Evolutionary conservation across 2,113 vertebrate species (phyloP), one percentile per base, ranked within the genome.

Genomic region (Merops nubicus): DNA sequence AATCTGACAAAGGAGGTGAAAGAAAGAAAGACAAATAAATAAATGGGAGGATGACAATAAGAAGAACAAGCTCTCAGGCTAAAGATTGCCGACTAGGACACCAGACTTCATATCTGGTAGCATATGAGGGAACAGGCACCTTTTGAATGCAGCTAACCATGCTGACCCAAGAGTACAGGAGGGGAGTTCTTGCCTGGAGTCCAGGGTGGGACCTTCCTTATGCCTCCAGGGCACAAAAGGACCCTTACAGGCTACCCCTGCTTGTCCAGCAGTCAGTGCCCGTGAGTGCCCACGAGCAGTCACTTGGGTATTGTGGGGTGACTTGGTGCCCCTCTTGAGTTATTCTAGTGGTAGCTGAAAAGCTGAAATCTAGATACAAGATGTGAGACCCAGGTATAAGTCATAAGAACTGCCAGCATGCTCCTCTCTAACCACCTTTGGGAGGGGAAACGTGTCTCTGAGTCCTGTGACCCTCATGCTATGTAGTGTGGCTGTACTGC

Each of bases 401-500:
- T 34, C 23, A 36, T 34, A n/a, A 48, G 16, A 77, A 62, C 5
- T 47, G 23, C 5, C 16, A 13, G 8, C 1, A 1, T 40, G 9
- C 12, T 83, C 17, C 33, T 10, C 47, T 40, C 40, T 63, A 43
- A 45, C 11, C 12, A 69, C 6, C 23, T 50, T 34, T 16, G 31
- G 20, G 38, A 72, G 18, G 7, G 14, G 73, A 73, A 85, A 48
- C 11, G 5, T 7, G 2, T 16, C 31, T 34, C 15, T 65, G 26
- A 40, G 53, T 56, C 43, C 13, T 60, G 23, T 69, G 67, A 47
- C 4, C 6, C 53, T 69, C 3, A 2, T 9, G 0, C 1, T 19
- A 13, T 3, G 3, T 5, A 45, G 20, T 3, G 2, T 36, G 28
- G 12, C 12, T 77, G 31, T 40, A 29, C n/a, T 5, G 8, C n/a